These are phyloP conservation scores for Eciton burchellii DNA, from an alignment of 1,140 invertebrate species.

Conservation along the genomic window DNA sequence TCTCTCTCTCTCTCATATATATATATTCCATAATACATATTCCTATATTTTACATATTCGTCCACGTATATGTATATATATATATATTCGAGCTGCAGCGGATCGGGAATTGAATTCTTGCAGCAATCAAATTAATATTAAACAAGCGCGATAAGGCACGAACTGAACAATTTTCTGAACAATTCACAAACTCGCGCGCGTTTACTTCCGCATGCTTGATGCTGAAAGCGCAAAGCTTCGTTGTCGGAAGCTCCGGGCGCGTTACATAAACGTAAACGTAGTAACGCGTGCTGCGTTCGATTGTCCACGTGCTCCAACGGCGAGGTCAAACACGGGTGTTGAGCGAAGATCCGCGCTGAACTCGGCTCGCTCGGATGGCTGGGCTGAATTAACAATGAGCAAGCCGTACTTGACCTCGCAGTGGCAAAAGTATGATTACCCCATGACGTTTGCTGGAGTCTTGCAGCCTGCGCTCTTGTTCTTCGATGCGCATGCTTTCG, in stretches of 20 bases:
- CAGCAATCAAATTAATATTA: conserved; percentile 9
- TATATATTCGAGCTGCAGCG: no score
- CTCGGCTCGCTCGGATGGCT: background rate
- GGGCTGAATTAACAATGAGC: conserved; percentile 55
- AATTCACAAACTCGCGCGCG: background rate
- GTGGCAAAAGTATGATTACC: background rate
- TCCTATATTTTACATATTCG: no score
- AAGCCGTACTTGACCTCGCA: conserved; percentile 44
- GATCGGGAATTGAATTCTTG: background rate
- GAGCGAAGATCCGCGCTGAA: conserved; percentile 18
- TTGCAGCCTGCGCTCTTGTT: conserved; percentile 20
- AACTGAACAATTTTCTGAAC: background rate
- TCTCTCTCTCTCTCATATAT: no score
- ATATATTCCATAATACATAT: no score
- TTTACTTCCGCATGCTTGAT: background rate
- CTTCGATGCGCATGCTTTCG: background rate
- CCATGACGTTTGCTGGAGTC: conserved; percentile 43
- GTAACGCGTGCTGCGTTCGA: background rate
- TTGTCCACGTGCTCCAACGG: background rate
- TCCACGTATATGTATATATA: no score
- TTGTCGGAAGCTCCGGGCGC: background rate
- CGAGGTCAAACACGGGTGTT: conserved; percentile 24
- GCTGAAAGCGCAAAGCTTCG: background rate
- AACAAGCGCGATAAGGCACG: background rate
- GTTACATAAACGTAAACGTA: conserved; percentile 26